Base-by-base conservation (phyloP, 1,140 invertebrate species). In the Saccostrea cuccullata region DNA sequence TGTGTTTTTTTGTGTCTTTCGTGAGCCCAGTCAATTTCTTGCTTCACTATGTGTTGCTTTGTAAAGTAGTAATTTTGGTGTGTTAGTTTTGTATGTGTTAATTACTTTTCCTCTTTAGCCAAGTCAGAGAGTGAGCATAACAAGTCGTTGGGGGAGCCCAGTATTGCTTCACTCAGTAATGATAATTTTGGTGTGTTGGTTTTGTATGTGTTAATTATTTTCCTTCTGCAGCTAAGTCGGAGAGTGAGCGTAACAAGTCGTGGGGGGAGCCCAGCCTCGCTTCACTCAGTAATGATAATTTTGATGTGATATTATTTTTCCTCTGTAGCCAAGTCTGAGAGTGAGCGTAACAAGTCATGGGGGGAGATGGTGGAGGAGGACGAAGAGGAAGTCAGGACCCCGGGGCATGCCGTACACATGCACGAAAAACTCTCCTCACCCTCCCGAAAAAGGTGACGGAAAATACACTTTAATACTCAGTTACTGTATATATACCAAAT, bases 341-440 rank as follows among this genome's bases (percentile, higher is more conserved):
- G 86, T 55, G 88, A 88, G 15, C 86, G 70, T 23, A 90, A 85
- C 60, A 90, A 89, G 55, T 91, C 87, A 2, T 95, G 94, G 94
- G 94, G 93, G 36, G 94, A 95, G 60, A 97, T 98, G 93, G 95
- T 97, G 85, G 96, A 98, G 93, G 96, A 94, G 67, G 96, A 98
- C 93, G 97, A 94, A 64, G 93, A 92, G 23, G 95, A 94, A 30
- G 87, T 90, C 2, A 96, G 98, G 82, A 97, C 98, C 94, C 98
- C 98, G 4, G 98, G 98, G 0, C 96, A 98, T 89, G 98, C 98
- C 0, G 96, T 98, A 84, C 97, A 98, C 91, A 95, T 99, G 73
- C 98, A 99, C 94, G 98, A 98, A 92, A 99, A 99, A 94, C 94
- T 99, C 0, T 98, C 98, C 0, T 98, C 98, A 82, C 98, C 98